These are phyloP conservation scores for Clupea harengus DNA, from an alignment of 2,113 vertebrate genomes.

Conservation along the genomic window DNA sequence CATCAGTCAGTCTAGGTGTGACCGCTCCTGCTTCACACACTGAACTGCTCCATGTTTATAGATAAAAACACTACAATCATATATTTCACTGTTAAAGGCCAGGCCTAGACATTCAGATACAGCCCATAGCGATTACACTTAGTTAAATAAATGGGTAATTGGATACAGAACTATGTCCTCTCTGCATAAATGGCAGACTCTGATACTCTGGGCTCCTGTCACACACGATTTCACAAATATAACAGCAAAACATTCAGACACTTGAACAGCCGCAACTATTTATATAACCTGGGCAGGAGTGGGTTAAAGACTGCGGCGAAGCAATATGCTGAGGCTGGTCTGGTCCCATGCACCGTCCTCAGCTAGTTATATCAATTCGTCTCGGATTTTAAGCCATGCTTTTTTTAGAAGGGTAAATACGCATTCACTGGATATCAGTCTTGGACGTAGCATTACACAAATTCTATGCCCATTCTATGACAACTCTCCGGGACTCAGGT, in stretches of 20 bases:
- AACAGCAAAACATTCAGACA: neutral
- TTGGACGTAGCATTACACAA: neutral
- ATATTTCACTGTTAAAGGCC: too few relatives aligned
- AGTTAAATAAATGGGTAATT: too few relatives aligned
- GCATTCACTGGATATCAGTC: neutral
- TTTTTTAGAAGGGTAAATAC: neutral
- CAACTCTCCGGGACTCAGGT: neutral
- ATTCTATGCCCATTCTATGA: neutral
- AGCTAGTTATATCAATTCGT: neutral
- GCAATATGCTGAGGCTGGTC: constrained; percentile 5
- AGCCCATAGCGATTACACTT: too few relatives aligned
- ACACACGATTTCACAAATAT: neutral
- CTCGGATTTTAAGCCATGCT: neutral
- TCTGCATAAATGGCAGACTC: neutral
- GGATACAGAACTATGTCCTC: too few relatives aligned
- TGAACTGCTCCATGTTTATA: too few relatives aligned
- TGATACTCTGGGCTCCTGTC: neutral
- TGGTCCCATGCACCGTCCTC: neutral
- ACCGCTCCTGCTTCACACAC: too few relatives aligned
- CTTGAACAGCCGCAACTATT: neutral
- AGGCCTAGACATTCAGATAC: too few relatives aligned
- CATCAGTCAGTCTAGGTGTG: too few relatives aligned
- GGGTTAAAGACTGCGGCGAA: neutral
- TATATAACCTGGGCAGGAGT: neutral
- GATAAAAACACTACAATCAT: too few relatives aligned